Percentiles rank a stretch among this genome's conserved stretches.
Evolutionary conservation across 2,113 vertebrate species (phyloP).

Genomic region (Chiloscyllium plagiosum): DNA sequence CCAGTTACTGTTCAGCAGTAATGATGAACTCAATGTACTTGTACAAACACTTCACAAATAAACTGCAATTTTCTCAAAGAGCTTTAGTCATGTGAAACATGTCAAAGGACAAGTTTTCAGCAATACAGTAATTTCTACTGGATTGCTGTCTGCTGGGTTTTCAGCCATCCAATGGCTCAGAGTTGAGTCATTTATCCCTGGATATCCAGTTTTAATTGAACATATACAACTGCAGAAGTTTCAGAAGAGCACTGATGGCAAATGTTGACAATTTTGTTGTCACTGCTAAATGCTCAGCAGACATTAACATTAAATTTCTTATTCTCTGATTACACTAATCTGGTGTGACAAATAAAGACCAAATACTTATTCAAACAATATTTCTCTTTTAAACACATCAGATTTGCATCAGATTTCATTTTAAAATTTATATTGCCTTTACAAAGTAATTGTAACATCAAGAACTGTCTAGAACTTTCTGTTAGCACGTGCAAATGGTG

Average conservation of each 20-base stretch:
- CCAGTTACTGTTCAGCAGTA: too few species aligned
- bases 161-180: too few species aligned
- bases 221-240: neutral
- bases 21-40: too few species aligned
- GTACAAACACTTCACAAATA: too few species aligned
- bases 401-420: neutral
- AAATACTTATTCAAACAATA: neutral
- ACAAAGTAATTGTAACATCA: neutral
- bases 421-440: neutral
- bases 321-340: neutral
- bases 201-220: too few species aligned
- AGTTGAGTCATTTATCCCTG: too few species aligned
- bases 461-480: neutral
- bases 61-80: too few species aligned
- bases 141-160: too few species aligned
- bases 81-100: too few species aligned
- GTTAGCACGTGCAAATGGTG: neutral
- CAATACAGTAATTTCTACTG: too few species aligned
- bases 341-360: neutral
- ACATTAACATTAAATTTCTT: neutral
- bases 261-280: neutral
- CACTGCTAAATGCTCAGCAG: neutral
- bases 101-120: too few species aligned
- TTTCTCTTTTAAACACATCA: neutral
- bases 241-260: neutral